These are phyloP conservation scores for Sapajus apella DNA, from an alignment of 2,113 vertebrate genomes.

Conservation along the genomic window DNA sequence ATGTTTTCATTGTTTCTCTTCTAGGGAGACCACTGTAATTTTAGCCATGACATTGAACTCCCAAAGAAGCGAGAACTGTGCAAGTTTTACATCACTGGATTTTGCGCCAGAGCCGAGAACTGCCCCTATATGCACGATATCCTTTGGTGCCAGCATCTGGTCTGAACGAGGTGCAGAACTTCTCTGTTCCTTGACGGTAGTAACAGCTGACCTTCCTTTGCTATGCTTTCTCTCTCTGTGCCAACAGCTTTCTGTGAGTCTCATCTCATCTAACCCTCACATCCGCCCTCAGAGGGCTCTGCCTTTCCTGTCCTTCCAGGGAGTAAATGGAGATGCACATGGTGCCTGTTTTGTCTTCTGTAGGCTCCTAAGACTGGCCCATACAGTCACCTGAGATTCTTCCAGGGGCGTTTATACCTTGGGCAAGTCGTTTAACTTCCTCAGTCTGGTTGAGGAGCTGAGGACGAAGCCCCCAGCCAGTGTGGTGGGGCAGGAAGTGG, in stretches of 20 bases:
- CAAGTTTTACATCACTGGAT: conserved; percentile 98
- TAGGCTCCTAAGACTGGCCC: neutral
- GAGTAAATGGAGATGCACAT: fast-evolving
- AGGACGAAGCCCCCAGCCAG: neutral
- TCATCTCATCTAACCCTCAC: neutral
- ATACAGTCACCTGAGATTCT: neutral
- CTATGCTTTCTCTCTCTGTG: fast-evolving
- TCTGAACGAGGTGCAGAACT: fast-evolving
- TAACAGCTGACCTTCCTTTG: too few relatives aligned
- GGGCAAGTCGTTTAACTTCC: neutral
- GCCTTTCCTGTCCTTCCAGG: neutral
- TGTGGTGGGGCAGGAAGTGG: neutral
- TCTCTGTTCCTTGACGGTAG: fast-evolving
- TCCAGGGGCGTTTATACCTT: neutral
- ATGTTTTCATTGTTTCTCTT: neutral
- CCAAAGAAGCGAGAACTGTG: conserved; percentile 97
- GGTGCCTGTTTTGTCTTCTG: fast-evolving
- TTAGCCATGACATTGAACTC: conserved; percentile 96
- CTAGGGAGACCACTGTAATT: conserved; percentile 97
- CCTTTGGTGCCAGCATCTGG: conserved; percentile 80
- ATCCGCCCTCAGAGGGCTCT: fast-evolving
- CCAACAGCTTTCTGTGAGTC: neutral
- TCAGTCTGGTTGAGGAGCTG: neutral
- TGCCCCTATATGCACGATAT: conserved; percentile 99
- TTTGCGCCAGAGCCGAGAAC: conserved; percentile 94